phyloP scores from a whole-genome alignment of 2,888 invertebrate genomes.

The Eremobia ochroleuca region DNA sequence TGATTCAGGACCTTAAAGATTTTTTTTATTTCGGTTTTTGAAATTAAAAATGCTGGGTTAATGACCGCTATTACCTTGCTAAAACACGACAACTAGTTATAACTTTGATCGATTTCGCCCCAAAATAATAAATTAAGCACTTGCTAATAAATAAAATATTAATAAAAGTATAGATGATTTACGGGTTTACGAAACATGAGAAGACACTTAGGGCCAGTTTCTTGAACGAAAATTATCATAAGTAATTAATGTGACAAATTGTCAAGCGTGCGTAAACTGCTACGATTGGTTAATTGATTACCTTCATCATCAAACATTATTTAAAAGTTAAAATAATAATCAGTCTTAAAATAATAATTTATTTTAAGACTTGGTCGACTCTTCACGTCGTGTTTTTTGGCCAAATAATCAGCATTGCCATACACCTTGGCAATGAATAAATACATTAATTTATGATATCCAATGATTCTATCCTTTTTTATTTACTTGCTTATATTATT shows the following conservation, averaged over 20 bases:
- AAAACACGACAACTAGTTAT: background rate
- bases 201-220: background rate
- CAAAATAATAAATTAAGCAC: background rate
- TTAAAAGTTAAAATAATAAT: too few relatives aligned
- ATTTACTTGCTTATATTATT: background rate
- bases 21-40: background rate
- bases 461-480: background rate
- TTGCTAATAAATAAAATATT: background rate
- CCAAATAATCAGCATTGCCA: too few relatives aligned
- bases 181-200: background rate
- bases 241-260: background rate
- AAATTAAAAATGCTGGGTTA: too few relatives aligned
- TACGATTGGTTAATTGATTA: too few relatives aligned
- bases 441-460: too few relatives aligned
- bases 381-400: too few relatives aligned
- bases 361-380: too few relatives aligned
- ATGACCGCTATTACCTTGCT: background rate
- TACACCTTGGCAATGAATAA: background rate
- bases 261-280: background rate
- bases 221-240: background rate
- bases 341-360: too few relatives aligned
- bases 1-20: background rate
- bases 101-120: constrained; percentile 7
- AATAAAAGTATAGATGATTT: background rate
- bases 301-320: too few relatives aligned